Evolutionary conservation across 2,797 vertebrate species (phyloP).

Genomic region (Gymnothorax reevesii): DNA sequence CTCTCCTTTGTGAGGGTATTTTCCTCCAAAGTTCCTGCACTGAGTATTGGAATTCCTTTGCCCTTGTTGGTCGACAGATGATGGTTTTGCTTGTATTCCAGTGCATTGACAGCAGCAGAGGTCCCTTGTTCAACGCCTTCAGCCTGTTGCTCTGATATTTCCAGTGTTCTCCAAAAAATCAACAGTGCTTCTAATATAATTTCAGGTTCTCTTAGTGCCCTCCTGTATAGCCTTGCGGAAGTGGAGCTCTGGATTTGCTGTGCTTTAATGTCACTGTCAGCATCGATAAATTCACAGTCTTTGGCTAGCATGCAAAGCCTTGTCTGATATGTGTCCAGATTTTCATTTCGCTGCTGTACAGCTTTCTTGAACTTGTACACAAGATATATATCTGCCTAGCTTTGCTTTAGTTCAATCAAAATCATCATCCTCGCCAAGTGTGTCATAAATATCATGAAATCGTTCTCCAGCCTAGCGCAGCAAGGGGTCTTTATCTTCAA

Average conservation of each 20-base stretch:
- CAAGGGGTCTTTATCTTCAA: neutral
- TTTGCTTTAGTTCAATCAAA: constrained; percentile 30
- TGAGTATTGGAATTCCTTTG: neutral
- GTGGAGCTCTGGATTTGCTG: constrained; percentile 43
- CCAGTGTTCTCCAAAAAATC: constrained; percentile 1
- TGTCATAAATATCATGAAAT: constrained; percentile 18
- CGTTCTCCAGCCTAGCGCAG: constrained; percentile 20
- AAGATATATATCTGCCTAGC: constrained; percentile 9
- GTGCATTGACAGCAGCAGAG: too few relatives aligned
- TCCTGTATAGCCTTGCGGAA: constrained; percentile 29
- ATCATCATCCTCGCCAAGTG: neutral
- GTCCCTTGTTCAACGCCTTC: neutral
- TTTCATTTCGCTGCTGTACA: constrained; percentile 18
- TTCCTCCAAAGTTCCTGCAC: neutral
- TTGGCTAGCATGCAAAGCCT: constrained; percentile 29
- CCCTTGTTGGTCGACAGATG: too few relatives aligned
- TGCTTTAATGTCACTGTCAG: constrained; percentile 34
- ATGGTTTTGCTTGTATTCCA: too few relatives aligned
- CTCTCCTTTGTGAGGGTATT: neutral
- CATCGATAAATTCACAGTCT: neutral
- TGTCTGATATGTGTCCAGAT: constrained; percentile 21
- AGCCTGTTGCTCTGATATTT: constrained; percentile 30
- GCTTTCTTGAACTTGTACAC: constrained; percentile 37
- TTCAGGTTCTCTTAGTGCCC: constrained; percentile 23
- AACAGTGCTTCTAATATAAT: neutral